phyloP scores from a whole-genome alignment of 2,113 vertebrate species.

The Indri indri region DNA sequence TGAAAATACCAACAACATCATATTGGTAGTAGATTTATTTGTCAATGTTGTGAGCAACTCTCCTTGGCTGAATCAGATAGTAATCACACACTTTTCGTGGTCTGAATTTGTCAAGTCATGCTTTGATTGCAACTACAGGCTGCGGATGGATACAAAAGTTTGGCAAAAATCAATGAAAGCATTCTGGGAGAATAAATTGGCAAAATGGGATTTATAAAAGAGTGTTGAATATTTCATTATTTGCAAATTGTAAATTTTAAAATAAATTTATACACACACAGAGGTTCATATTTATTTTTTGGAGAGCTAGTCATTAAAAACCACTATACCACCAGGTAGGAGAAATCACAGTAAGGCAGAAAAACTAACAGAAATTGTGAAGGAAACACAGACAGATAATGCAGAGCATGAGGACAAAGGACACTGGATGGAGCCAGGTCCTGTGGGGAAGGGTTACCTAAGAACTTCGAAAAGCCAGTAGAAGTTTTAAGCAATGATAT shows the following conservation, averaged over 20 bases:
- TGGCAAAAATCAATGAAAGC: neutral
- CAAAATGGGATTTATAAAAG: neutral
- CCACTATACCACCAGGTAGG: neutral
- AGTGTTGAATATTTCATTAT: neutral
- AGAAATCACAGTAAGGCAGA: neutral
- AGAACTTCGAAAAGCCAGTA: neutral
- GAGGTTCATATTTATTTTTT: neutral
- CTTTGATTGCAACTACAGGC: neutral
- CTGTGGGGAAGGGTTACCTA: neutral
- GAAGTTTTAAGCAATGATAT: neutral
- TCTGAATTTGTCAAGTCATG: neutral
- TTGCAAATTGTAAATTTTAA: neutral
- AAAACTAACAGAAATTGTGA: neutral
- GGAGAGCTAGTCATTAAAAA: neutral
- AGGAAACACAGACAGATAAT: neutral
- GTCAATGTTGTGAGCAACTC: neutral
- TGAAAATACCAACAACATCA: neutral
- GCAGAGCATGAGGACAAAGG: too few species aligned
- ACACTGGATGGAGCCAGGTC: neutral
- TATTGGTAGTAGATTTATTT: neutral
- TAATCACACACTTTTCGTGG: neutral
- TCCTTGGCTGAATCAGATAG: neutral
- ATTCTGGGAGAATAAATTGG: neutral
- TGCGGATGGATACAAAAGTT: neutral
- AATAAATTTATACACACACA: neutral